Evolutionary conservation across 2,888 invertebrate species (phyloP).

Genomic region (Pinctada fucata): DNA sequence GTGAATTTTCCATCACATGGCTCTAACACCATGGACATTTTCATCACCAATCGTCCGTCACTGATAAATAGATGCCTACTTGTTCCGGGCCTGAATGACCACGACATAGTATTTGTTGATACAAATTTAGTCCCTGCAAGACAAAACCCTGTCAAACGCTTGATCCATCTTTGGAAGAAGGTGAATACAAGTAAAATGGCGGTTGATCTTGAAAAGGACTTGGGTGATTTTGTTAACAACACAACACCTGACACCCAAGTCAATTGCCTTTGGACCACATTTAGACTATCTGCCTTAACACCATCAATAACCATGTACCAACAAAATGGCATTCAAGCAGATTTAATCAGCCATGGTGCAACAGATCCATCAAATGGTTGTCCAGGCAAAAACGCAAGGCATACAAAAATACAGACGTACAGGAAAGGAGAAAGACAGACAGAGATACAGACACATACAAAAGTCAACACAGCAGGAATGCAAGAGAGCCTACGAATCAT

Average conservation of each 20-base stretch:
- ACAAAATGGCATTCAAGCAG: neutral
- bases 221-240: neutral
- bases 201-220: neutral
- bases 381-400: too few relatives aligned
- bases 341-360: constrained; percentile 16
- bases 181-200: neutral
- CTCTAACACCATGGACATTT: constrained; percentile 11
- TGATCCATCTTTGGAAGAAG: constrained; percentile 8
- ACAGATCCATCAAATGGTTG: neutral
- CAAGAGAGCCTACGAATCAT: neutral
- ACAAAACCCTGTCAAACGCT: constrained; percentile 9
- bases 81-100: constrained; percentile 24
- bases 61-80: too few relatives aligned
- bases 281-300: constrained; percentile 8
- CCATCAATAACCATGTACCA: neutral
- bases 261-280: neutral
- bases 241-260: neutral
- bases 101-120: neutral
- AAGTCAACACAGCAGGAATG: constrained; percentile 11
- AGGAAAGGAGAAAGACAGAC: neutral
- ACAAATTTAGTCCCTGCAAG: neutral
- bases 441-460: neutral
- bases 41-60: too few relatives aligned
- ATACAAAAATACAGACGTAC: neutral
- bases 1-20: constrained; percentile 10